Conservation (phyloP, 2,113 vertebrate species). For the Hyaena hyaena region DNA sequence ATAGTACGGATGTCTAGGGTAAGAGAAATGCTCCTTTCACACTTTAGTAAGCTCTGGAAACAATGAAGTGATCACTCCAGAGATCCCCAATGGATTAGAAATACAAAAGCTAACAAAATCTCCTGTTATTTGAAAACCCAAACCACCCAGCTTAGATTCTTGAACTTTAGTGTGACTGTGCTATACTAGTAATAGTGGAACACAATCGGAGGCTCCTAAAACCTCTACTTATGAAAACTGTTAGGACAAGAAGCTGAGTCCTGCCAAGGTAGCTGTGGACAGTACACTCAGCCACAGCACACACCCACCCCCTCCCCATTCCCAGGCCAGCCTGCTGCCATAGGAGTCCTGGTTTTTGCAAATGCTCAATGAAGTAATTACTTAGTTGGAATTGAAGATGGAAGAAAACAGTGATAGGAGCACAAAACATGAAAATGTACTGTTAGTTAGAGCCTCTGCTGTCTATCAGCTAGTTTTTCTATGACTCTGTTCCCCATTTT, state of each 20-base stretch:
- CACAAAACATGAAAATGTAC: neutral
- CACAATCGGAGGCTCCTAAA: neutral
- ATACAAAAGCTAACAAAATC: neutral
- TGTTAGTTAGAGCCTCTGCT: neutral
- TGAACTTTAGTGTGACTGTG: neutral
- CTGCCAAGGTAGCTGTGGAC: neutral
- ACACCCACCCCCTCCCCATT: neutral
- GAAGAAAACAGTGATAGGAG: neutral
- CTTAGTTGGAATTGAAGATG: neutral
- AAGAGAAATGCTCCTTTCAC: neutral
- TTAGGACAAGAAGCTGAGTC: neutral
- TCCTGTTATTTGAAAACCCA: neutral
- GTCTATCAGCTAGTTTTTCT: neutral
- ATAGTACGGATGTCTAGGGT: neutral
- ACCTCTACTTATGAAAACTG: neutral
- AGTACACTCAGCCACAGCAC: fast-evolving
- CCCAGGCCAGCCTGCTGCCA: neutral
- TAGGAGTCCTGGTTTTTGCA: neutral
- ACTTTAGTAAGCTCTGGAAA: neutral
- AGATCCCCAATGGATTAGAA: neutral
- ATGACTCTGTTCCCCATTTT: neutral
- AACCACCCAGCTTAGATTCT: neutral
- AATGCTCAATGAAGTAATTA: neutral
- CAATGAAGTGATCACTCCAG: neutral
- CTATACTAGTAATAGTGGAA: neutral